These are phyloP conservation scores for Cataglyphis albicans DNA, from an alignment of 2,888 invertebrate genomes.

Conservation along the genomic window DNA sequence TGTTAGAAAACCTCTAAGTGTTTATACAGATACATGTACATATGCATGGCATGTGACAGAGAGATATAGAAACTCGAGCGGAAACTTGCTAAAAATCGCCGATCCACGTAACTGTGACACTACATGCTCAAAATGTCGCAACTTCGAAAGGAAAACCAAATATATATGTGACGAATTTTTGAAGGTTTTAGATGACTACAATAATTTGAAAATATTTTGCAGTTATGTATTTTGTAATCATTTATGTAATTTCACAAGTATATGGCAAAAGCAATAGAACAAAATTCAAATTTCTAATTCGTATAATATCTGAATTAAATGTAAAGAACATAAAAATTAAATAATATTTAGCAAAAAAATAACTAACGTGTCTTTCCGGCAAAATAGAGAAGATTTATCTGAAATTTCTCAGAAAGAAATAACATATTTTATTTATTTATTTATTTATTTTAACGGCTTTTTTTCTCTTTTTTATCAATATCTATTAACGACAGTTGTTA, in stretches of 20 bases:
- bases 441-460: neutral
- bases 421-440: neutral
- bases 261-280: neutral
- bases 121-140: constrained; percentile 47
- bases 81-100: constrained; percentile 37
- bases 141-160: constrained; percentile 8
- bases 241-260: neutral
- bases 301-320: neutral
- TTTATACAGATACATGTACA: constrained; percentile 8
- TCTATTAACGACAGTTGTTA: neutral
- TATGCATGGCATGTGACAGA: neutral
- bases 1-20: constrained; percentile 5
- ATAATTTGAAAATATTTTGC: constrained; percentile 30
- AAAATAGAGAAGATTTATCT: neutral
- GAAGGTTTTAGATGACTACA: constrained; percentile 13
- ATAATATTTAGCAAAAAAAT: neutral
- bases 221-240: neutral
- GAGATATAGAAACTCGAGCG: neutral
- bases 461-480: constrained; percentile 9
- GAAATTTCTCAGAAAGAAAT: neutral
- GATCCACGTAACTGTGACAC: constrained; percentile 41
- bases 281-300: neutral
- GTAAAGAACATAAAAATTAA: neutral
- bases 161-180: constrained; percentile 44
- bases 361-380: neutral